Conservation (phyloP, 2,797 vertebrate genomes). For the Crocodylus rhombifer region DNA sequence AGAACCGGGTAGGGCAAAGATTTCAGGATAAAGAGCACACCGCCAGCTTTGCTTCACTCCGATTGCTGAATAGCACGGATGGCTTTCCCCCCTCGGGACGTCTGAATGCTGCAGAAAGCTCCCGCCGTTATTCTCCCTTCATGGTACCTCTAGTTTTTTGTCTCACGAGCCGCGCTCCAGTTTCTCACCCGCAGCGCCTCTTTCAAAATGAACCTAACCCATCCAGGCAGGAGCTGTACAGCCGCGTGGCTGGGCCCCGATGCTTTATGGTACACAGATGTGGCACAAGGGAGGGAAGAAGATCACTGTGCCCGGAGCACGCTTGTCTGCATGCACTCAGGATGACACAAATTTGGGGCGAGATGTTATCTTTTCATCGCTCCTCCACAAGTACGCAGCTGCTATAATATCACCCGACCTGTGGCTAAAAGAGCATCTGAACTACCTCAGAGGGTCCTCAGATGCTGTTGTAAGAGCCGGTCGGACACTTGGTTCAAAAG, state of each 20-base stretch:
- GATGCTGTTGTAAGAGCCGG: not conserved
- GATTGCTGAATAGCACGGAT: not conserved
- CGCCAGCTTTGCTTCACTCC: constrained; percentile 40
- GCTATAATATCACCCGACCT: not conserved
- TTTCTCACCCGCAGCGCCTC: not conserved
- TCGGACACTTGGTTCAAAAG: not conserved
- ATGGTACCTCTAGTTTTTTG: not conserved
- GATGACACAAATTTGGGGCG: not conserved
- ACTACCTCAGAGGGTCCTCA: not conserved
- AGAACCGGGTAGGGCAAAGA: not conserved
- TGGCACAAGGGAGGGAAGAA: not conserved
- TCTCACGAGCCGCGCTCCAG: not conserved
- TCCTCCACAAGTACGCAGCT: constrained; percentile 9
- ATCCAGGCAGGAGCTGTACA: not conserved
- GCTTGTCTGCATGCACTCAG: too few relatives aligned
- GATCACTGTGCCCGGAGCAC: too few relatives aligned
- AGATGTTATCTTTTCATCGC: constrained; percentile 13
- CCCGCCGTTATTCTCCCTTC: not conserved
- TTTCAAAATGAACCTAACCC: not conserved
- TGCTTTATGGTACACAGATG: not conserved
- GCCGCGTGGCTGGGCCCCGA: rapidly evolving
- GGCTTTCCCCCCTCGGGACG: constrained; percentile 31
- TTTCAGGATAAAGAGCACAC: constrained; percentile 8
- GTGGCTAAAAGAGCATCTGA: not conserved
- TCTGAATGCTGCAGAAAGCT: constrained; percentile 15